Base-by-base conservation (phyloP, 2,888 invertebrate genomes). In the Stenolophus ochropezus region DNA sequence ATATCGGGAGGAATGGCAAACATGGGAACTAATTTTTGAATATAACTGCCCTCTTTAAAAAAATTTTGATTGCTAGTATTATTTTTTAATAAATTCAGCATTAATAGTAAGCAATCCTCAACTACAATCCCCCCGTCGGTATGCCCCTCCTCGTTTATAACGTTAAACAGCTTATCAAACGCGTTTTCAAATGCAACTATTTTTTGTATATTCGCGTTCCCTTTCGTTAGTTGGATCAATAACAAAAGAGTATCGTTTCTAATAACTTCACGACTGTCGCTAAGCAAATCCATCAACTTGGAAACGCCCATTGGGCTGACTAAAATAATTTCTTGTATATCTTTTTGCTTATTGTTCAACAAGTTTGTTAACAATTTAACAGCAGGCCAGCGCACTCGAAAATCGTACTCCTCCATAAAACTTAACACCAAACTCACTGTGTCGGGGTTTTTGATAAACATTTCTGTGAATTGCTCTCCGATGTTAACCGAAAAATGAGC, bases 181-280 rank as follows among this genome's bases (percentile, higher is more conserved):
- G 98, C 98, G 90, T 98, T 99, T 89, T 99, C 99, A 89, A 99
- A 99, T 0, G 99, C 98, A 0, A 99, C 98, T 86, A 99, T 98
- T 90, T 99, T 99, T 89, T 99, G 98, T 86, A 99, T 97, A 88
- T 98, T 98, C 0, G 98, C 96, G 90, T 99, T 98, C 11, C 96
- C 95, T 91, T 96, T 95, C 0, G 98, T 98, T 85, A 99, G 90
- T 86, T 97, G 96, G 83, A 96, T 96, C 0, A 99, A 91, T 69
- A 99, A 90, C 3, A 99, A 89, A 6, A 99, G 90, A 0, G 97
- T 97, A 90, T 98, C 98, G 88, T 99, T 99, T 83, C 99, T 91
- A 82, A 99, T 96, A 0, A 99, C 96, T 91, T 99, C 99, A 85
- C 99, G 92, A 79, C 95, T 96, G 86, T 99, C 99, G 2, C 94